Evolutionary conservation across 2,797 vertebrate genomes (phyloP).

Genomic region (Protosalanx chinensis): DNA sequence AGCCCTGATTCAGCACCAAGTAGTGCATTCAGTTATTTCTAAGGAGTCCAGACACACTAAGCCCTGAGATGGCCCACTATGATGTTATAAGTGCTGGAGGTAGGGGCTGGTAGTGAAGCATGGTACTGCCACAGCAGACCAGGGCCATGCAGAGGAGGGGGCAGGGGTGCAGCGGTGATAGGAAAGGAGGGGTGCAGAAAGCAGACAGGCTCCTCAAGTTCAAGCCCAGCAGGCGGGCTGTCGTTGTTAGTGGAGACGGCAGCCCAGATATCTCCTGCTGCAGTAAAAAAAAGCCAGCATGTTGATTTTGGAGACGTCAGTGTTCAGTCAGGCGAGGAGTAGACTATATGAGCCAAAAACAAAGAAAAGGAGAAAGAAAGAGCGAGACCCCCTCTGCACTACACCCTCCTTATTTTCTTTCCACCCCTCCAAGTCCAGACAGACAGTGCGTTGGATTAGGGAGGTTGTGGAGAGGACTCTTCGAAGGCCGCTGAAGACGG

Average conservation of each 20-base stretch:
- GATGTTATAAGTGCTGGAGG: constrained; percentile 50
- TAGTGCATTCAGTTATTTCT: constrained; percentile 6
- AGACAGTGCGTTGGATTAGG: constrained; percentile 11
- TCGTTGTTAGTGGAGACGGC: constrained; percentile 35
- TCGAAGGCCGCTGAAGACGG: constrained; percentile 9
- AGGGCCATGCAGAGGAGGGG: background rate
- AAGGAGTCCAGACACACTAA: constrained; percentile 7
- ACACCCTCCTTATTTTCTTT: background rate
- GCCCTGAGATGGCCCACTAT: constrained; percentile 19
- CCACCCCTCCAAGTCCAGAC: constrained; percentile 10
- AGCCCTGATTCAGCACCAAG: too few species aligned
- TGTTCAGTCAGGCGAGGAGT: constrained; percentile 39
- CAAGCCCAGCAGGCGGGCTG: constrained; percentile 42
- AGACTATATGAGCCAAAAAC: constrained; percentile 37
- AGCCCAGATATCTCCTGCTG: constrained; percentile 42
- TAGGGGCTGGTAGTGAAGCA: constrained; percentile 26
- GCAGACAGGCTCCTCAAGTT: constrained; percentile 60
- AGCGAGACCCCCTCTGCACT: background rate
- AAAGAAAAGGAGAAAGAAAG: background rate
- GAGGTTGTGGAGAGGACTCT: background rate
- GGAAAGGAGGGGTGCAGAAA: constrained; percentile 16
- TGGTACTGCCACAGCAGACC: background rate
- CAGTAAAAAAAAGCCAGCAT: constrained; percentile 32
- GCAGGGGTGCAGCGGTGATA: background rate
- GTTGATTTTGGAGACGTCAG: constrained; percentile 60